Evolutionary conservation across 2,113 vertebrate genomes (phyloP).

Genomic region (Monopterus albus): DNA sequence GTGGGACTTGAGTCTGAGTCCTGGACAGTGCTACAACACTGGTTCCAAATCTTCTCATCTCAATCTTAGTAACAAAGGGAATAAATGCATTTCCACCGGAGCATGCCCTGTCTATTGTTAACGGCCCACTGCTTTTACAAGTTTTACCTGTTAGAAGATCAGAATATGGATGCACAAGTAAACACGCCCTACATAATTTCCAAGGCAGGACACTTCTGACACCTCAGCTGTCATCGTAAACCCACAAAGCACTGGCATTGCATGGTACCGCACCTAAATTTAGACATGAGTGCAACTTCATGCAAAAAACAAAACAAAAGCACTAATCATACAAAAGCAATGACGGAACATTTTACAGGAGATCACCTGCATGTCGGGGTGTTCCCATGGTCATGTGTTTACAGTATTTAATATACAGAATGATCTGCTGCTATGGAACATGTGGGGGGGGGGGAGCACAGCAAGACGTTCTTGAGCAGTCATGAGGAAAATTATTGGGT

Average conservation of each 20-base stretch:
- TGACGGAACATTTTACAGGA: slow-evolving; percentile 55
- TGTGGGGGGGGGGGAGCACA: slow-evolving; percentile 64
- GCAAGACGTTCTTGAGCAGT: slow-evolving; percentile 74
- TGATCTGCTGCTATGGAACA: slow-evolving; percentile 53
- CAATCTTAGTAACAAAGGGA: not conserved
- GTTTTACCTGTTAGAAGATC: not conserved
- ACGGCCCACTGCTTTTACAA: not conserved
- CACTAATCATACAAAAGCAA: slow-evolving; percentile 71
- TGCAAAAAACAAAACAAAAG: slow-evolving; percentile 68
- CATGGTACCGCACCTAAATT: slow-evolving; percentile 52
- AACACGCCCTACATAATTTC: slow-evolving; percentile 48
- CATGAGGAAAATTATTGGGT: slow-evolving; percentile 67
- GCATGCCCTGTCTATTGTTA: not conserved
- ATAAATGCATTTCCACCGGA: not conserved
- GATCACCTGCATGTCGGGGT: slow-evolving; percentile 40
- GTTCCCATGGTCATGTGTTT: slow-evolving; percentile 61
- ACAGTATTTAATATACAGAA: slow-evolving; percentile 69
- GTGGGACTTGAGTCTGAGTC: no score
- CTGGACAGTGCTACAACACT: no score
- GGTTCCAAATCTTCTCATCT: not conserved
- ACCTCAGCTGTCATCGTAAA: slow-evolving; percentile 46
- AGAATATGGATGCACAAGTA: slow-evolving; percentile 36
- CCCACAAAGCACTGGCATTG: slow-evolving; percentile 64
- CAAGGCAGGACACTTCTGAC: slow-evolving; percentile 51
- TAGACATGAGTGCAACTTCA: slow-evolving; percentile 75